These are phyloP conservation scores for Coelogynopora nodosa DNA, from an alignment of 2,888 invertebrate species.

Conservation along the genomic window DNA sequence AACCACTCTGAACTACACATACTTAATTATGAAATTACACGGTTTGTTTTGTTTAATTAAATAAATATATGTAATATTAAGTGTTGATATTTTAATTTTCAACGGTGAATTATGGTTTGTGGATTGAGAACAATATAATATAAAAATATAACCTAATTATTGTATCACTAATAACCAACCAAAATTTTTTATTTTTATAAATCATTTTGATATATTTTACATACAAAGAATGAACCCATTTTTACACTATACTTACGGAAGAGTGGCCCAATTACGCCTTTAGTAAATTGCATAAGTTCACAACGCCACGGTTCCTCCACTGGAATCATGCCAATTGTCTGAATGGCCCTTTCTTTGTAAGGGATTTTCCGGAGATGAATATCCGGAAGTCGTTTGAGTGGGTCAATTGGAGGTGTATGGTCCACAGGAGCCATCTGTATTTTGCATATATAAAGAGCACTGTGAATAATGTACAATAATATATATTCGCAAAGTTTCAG, in stretches of 20 bases:
- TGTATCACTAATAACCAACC: too few relatives aligned
- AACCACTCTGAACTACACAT: not conserved
- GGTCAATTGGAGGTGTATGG: not conserved
- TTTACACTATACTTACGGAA: not conserved
- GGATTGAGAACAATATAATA: too few relatives aligned
- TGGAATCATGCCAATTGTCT: not conserved
- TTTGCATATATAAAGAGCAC: too few relatives aligned
- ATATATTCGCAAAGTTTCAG: too few relatives aligned
- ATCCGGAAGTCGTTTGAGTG: not conserved
- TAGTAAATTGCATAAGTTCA: not conserved
- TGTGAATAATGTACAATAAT: too few relatives aligned
- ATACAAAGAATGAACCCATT: too few relatives aligned
- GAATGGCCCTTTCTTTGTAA: not conserved
- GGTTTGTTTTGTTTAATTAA: not conserved
- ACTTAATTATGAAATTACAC: constrained; percentile 24
- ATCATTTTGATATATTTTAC: too few relatives aligned
- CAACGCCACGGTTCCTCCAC: not conserved
- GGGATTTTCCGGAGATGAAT: not conserved
- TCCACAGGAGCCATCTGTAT: not conserved
- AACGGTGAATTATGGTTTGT: not conserved
- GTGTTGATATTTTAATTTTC: not conserved
- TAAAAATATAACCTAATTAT: too few relatives aligned
- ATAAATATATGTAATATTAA: not conserved
- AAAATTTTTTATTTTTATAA: too few relatives aligned
- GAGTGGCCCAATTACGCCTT: not conserved